A percentile compares a stretch with the other conserved stretches of the same genome.
Evolutionary conservation across 2,888 invertebrate genomes (phyloP).

Genomic region (Eristalinus aeneus): DNA sequence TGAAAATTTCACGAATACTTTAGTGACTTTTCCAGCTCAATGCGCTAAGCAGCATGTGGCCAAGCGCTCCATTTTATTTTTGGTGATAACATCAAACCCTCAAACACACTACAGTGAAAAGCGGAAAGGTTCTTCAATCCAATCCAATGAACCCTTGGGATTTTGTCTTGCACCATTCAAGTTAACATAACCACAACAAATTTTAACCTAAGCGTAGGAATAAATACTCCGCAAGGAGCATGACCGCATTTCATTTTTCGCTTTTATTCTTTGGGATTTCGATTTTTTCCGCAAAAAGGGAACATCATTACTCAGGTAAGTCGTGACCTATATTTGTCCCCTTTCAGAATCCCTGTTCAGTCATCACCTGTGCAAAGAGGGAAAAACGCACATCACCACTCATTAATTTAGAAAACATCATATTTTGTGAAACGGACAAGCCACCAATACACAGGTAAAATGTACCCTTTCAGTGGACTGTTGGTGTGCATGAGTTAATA

Average conservation of each 20-base stretch:
- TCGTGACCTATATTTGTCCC: conserved; percentile 49
- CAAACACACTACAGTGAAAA: conserved; percentile 23
- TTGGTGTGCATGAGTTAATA: neutral
- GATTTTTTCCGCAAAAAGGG: neutral
- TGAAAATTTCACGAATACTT: conserved; percentile 11
- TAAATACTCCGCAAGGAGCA: conserved; percentile 21
- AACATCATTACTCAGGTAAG: conserved; percentile 46
- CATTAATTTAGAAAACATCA: conserved; percentile 51
- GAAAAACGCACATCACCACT: conserved; percentile 22
- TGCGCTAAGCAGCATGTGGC: conserved; percentile 40
- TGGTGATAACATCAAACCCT: conserved; percentile 19
- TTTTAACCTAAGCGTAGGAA: conserved; percentile 7
- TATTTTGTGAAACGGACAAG: conserved; percentile 16
- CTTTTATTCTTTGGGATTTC: conserved; percentile 31
- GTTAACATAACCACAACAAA: conserved; percentile 16
- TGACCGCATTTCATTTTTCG: conserved; percentile 49
- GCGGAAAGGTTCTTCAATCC: conserved; percentile 11
- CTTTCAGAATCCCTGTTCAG: conserved; percentile 24
- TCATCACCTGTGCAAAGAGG: neutral
- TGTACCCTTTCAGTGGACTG: conserved; percentile 10
- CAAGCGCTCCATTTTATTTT: conserved; percentile 13
- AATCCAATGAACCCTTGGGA: conserved; percentile 33
- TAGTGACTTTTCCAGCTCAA: conserved; percentile 20
- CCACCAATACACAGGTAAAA: neutral
- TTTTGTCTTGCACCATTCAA: neutral